Percentiles rank a stretch among this genome's conserved stretches.
Evolutionary conservation across 2,797 vertebrate genomes (phyloP).

Genomic region (Strix occidentalis): DNA sequence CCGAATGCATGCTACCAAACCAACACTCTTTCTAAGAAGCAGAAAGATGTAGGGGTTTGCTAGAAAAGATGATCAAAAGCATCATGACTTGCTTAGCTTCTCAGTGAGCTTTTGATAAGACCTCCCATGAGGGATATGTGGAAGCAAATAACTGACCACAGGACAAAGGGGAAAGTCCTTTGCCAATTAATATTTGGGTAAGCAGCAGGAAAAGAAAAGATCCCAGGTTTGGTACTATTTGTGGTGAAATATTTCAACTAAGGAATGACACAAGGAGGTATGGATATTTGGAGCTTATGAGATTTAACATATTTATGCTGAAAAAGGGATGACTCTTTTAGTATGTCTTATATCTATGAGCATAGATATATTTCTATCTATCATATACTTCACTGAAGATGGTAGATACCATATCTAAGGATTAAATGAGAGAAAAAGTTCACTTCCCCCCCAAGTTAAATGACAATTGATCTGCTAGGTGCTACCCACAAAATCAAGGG

Average conservation of each 20-base stretch:
- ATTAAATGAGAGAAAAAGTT: neutral
- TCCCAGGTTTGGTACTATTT: neutral
- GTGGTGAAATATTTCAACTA: neutral
- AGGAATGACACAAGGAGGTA: neutral
- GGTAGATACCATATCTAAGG: neutral
- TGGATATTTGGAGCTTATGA: neutral
- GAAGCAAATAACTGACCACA: neutral
- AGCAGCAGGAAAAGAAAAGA: neutral
- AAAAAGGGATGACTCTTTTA: neutral
- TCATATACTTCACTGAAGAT: neutral
- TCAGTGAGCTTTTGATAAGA: neutral
- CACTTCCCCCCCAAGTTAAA: neutral
- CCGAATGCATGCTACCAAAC: rapidly evolving
- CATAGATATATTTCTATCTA: neutral
- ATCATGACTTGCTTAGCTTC: neutral
- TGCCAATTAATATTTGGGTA: neutral
- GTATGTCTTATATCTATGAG: neutral
- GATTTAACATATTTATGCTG: neutral
- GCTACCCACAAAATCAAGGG: neutral
- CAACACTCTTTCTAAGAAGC: neutral
- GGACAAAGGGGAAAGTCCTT: neutral
- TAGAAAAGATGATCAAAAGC: neutral
- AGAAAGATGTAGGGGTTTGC: neutral
- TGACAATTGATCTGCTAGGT: neutral
- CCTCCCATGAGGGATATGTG: neutral